Conservation (phyloP, 2,888 invertebrate species). For the Erebia aethiops region DNA sequence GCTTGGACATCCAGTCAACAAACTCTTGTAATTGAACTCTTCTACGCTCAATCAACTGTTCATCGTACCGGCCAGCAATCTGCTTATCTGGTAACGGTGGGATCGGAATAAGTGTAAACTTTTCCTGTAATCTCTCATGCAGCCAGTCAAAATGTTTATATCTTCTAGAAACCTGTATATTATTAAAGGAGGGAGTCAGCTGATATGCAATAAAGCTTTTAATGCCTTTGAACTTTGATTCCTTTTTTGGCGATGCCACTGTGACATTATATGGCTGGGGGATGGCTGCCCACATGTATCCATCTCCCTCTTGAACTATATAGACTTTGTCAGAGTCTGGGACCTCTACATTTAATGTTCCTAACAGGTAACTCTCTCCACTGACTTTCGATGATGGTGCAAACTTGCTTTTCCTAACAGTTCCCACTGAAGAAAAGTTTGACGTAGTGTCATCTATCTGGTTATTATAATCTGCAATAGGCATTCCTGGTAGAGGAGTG, state of each 20-base stretch:
- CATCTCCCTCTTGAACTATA: conserved; percentile 88
- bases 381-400: conserved; percentile 95
- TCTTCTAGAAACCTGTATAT: conserved; percentile 95
- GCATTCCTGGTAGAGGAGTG: conserved; percentile 77
- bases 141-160: conserved; percentile 99
- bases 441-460: conserved; percentile 81
- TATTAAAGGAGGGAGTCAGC: conserved; percentile 96
- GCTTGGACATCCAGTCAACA: conserved; percentile 97
- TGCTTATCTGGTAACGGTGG: conserved; percentile 99
- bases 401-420: conserved; percentile 90
- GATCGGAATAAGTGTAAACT: conserved; percentile 96
- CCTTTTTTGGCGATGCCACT: conserved; percentile 98
- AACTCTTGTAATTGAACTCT: conserved; percentile 97
- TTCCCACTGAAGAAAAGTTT: conserved; percentile 83
- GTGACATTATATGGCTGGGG: conserved; percentile 90
- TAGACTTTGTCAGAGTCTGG: conserved; percentile 88
- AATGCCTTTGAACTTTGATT: conserved; percentile 97
- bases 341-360: conserved; percentile 86
- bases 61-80: conserved; percentile 98
- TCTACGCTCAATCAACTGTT: conserved; percentile 97
- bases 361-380: conserved; percentile 94
- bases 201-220: conserved; percentile 99
- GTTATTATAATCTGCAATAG: conserved; percentile 74
- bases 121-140: conserved; percentile 95
- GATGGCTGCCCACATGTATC: conserved; percentile 90